Percentiles rank a stretch among this genome's conserved stretches.
Evolutionary conservation across 2,888 invertebrate genomes (phyloP).

Genomic region (Nephrotoma appendiculata): DNA sequence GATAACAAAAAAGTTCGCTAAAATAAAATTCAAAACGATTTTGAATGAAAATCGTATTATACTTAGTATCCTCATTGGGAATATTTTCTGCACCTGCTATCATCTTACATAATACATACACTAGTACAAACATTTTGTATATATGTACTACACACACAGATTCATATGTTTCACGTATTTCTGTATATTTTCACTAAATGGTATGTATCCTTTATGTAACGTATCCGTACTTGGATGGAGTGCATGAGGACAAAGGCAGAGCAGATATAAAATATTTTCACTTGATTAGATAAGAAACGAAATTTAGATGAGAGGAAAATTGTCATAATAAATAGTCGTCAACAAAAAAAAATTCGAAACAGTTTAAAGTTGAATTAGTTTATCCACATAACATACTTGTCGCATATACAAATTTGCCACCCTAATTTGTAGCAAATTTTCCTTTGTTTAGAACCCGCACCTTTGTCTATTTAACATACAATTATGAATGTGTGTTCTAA

Average conservation of each 20-base stretch:
- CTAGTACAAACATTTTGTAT: neutral
- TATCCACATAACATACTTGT: neutral
- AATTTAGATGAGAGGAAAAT: neutral
- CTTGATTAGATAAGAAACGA: neutral
- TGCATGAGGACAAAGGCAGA: neutral
- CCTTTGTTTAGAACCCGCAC: neutral
- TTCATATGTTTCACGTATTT: neutral
- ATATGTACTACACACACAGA: neutral
- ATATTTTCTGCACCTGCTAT: conserved; percentile 2
- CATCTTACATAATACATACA: neutral
- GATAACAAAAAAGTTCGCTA: neutral
- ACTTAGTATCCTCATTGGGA: neutral
- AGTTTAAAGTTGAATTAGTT: neutral
- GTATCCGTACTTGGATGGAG: neutral
- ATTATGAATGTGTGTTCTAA: neutral
- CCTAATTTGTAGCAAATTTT: neutral
- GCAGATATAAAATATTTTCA: neutral
- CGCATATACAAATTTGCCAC: neutral
- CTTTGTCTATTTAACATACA: neutral
- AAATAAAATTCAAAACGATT: neutral
- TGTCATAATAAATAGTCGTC: neutral
- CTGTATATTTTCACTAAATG: neutral
- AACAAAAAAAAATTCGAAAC: neutral
- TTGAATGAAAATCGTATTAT: neutral
- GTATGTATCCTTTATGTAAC: neutral